phyloP scores from a whole-genome alignment of 2,113 vertebrate species.

The human region GRCh38 chr20:61743501-61744000 shows the following conservation, averaged over 20 bases:
- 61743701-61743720: constrained; percentile 83
- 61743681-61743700: constrained; percentile 90
- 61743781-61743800: constrained; percentile 85
- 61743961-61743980: accelerated
- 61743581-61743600: constrained; percentile 85
- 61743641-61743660: constrained; percentile 87
- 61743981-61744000: accelerated
- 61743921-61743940: accelerated
- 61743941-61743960: neutral
- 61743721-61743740: constrained; percentile 88
- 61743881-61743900: no score
- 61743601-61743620: constrained; percentile 90
- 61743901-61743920: accelerated
- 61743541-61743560: constrained; percentile 72
- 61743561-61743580: constrained; percentile 94
- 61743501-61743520: no score
- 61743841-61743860: no score
- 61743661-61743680: constrained; percentile 84
- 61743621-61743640: constrained; percentile 90
- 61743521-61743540: neutral
- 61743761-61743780: constrained; percentile 70
- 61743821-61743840: accelerated
- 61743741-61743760: constrained; percentile 88
- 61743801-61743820: accelerated
- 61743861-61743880: neutral